Conservation (phyloP, 2,888 invertebrate genomes). For the Drosophila infuscata region DNA sequence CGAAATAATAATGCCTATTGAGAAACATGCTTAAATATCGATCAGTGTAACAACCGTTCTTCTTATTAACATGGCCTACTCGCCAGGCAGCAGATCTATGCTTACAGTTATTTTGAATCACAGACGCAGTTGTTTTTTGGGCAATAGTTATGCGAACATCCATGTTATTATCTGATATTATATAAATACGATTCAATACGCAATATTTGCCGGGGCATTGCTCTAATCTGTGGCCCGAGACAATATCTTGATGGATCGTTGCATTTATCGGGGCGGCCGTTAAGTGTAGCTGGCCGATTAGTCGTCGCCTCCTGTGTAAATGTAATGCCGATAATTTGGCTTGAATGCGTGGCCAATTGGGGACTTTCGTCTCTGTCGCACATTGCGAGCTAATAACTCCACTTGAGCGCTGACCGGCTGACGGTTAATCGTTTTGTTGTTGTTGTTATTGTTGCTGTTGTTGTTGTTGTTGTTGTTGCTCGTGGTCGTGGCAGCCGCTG, state of each 20-base stretch:
- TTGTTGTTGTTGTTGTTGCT: slow-evolving; percentile 19
- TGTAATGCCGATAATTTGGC: slow-evolving; percentile 77
- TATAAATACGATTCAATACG: slow-evolving; percentile 1
- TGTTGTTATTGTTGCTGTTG: slow-evolving; percentile 4
- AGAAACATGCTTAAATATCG: background rate
- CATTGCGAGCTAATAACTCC: slow-evolving; percentile 55
- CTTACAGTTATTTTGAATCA: background rate
- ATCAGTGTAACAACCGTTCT: background rate
- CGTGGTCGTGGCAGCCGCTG: slow-evolving; percentile 40
- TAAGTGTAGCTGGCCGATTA: slow-evolving; percentile 53
- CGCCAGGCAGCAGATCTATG: background rate
- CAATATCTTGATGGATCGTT: slow-evolving; percentile 77
- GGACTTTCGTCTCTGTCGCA: slow-evolving; percentile 40
- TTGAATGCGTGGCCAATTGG: slow-evolving; percentile 68
- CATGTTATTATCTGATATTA: slow-evolving; percentile 5
- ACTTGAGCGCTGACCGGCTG: slow-evolving; percentile 40
- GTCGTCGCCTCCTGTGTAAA: slow-evolving; percentile 63
- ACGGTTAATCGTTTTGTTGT: slow-evolving; percentile 47
- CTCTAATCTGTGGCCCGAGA: slow-evolving; percentile 10
- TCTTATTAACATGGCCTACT: background rate
- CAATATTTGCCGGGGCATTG: background rate
- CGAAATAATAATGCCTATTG: background rate
- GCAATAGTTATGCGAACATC: background rate
- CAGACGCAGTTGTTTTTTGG: background rate
- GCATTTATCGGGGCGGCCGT: slow-evolving; percentile 28